Conservation (phyloP, 2,888 invertebrate species). For the Mechanitis mazaeus region DNA sequence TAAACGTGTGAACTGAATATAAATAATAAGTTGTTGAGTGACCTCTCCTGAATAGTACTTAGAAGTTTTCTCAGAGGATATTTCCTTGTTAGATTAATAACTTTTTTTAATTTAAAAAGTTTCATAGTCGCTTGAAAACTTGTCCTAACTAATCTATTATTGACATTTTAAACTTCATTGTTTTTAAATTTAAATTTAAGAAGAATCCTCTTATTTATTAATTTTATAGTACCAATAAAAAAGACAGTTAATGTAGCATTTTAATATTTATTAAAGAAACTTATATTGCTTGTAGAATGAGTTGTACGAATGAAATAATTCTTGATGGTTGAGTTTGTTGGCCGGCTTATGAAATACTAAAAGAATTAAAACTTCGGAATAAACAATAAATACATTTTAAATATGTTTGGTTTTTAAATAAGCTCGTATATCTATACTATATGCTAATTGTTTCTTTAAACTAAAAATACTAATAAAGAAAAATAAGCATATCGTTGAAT, state of each 20-base stretch:
- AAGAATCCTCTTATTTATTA: no score
- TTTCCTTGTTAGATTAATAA: slow-evolving; percentile 28
- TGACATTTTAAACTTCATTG: slow-evolving; percentile 5
- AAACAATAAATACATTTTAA: slow-evolving; percentile 40
- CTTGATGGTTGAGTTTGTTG: slow-evolving; percentile 33
- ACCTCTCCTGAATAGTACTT: slow-evolving; percentile 23
- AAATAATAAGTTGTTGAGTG: slow-evolving; percentile 1
- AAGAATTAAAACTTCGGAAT: slow-evolving; percentile 49
- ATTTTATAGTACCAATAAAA: no score
- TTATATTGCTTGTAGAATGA: neutral
- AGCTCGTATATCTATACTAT: no score
- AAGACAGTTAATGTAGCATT: no score
- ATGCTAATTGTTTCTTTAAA: no score
- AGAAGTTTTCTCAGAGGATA: slow-evolving; percentile 26
- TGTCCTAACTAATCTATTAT: slow-evolving; percentile 21
- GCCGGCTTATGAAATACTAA: slow-evolving; percentile 46
- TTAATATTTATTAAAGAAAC: no score
- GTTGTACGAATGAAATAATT: slow-evolving; percentile 28
- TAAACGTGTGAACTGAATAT: no score
- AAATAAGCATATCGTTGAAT: no score
- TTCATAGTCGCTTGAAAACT: slow-evolving; percentile 22
- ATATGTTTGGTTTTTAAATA: slow-evolving; percentile 27
- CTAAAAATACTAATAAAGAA: no score
- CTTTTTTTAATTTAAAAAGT: slow-evolving; percentile 26
- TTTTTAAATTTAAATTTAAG: no score